These are phyloP conservation scores for Aleiodes sp. DNA, from an alignment of 1,140 invertebrate species.

Conservation along the genomic window DNA sequence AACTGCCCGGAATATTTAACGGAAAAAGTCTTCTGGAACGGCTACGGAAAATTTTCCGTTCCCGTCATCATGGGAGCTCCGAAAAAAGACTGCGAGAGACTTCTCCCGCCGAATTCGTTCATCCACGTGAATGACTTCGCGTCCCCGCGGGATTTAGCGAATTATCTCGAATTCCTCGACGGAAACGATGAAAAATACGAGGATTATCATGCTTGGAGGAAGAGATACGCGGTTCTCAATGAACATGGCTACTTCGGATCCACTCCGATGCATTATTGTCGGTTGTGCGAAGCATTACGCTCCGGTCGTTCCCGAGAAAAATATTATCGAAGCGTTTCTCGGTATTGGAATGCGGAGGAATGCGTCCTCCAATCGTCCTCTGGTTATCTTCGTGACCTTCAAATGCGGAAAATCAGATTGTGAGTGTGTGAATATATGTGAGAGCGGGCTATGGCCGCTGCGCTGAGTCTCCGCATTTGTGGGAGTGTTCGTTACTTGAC, in stretches of 20 bases:
- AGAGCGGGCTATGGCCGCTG: neutral
- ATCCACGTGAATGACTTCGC: slow-evolving; percentile 80
- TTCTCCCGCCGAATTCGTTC: slow-evolving; percentile 74
- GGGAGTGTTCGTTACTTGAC: neutral
- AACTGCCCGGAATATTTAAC: slow-evolving; percentile 77
- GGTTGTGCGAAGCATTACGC: slow-evolving; percentile 81
- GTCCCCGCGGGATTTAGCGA: slow-evolving; percentile 70
- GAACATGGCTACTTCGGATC: slow-evolving; percentile 78
- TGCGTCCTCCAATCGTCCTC: neutral
- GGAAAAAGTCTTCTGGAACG: slow-evolving; percentile 76
- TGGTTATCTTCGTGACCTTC: too few species aligned
- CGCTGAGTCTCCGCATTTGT: neutral
- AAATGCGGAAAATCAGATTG: neutral
- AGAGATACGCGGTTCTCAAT: slow-evolving; percentile 73
- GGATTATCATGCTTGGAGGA: slow-evolving; percentile 77
- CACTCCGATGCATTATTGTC: slow-evolving; percentile 79
- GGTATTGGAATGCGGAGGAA: slow-evolving; percentile 61
- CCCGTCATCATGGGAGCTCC: slow-evolving; percentile 76
- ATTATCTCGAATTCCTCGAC: slow-evolving; percentile 71
- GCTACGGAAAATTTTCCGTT: slow-evolving; percentile 71
- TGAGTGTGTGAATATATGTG: neutral
- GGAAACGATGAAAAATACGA: slow-evolving; percentile 68
- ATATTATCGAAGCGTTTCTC: slow-evolving; percentile 68
- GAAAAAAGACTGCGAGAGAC: slow-evolving; percentile 62
- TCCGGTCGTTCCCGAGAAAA: slow-evolving; percentile 61